Base-by-base conservation (phyloP, 2,797 vertebrate genomes). In the Chromis chromis region DNA sequence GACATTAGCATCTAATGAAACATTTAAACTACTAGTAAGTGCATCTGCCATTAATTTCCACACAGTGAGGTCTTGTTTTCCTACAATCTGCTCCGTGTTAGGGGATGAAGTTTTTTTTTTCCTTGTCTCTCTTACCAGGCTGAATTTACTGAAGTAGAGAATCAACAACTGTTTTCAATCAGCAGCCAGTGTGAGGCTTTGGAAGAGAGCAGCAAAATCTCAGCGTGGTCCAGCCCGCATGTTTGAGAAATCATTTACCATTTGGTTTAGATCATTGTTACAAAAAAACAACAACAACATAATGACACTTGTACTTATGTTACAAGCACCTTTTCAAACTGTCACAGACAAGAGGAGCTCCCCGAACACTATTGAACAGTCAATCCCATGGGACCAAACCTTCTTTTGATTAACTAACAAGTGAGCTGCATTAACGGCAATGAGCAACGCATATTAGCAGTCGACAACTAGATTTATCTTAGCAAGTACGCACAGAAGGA, bases 81-180 rank as follows among this genome's bases (percentile, higher is more conserved):
- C 93, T 92, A 93, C 95, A 97, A 96, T 97, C 96, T 97, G 96
- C 96, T 97, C 95, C 93, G 95, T 94, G 96, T 97, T 96, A 96
- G 93, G 66, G 75, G 71, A 82, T 70, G 89, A 93, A 91, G 86
- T 93, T 94, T 94, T 94, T 94, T 94, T 79, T 83, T 71, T 50
- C 27, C 64, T 65, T 11, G 50, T 71, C 66, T 85, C 60, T 85
- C 58, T 85, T 70, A 85, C 94, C 94, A 95, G 94, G 95, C 94
- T 92, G 95, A 94, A 96, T 96, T 96, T 96, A 97, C 93, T 96
- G 94, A 96, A 96, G 96, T 96, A 96, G 94, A 96, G 96, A 96
- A 97, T 97, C 96, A 97, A 95, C 97, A 97, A 97, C 96, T 97
- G 97, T 96, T 97, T 97, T 95, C 95, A 97, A 97, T 97, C 96